phyloP scores from a whole-genome alignment of 2,113 vertebrate genomes.

The Notothenia rossii region DNA sequence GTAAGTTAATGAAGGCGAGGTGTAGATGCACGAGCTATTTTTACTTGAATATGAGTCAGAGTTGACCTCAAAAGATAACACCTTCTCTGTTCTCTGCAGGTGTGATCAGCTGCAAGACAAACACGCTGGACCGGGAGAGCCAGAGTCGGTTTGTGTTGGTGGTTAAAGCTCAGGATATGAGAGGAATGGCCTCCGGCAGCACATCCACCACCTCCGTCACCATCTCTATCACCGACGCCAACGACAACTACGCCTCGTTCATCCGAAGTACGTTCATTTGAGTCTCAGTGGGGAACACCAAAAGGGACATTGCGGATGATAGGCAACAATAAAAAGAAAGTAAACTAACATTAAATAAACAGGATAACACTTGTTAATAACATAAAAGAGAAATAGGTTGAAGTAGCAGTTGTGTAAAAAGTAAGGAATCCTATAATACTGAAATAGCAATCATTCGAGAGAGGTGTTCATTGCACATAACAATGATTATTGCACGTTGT shows the following conservation, averaged over 20 bases:
- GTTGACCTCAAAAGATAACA: conserved; percentile 40
- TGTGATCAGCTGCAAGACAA: conserved; percentile 82
- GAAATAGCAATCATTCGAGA: too few relatives aligned
- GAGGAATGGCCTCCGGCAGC: conserved; percentile 75
- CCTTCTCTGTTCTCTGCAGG: conserved; percentile 66
- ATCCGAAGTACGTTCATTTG: conserved; percentile 80
- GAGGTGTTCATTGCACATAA: too few relatives aligned
- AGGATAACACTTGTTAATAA: too few relatives aligned
- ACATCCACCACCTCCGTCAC: conserved; percentile 87
- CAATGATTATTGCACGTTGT: too few relatives aligned
- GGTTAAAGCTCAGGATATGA: conserved; percentile 89
- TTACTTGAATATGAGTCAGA: conserved; percentile 38
- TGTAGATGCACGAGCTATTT: conserved; percentile 14
- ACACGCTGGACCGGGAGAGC: conserved; percentile 89
- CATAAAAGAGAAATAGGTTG: too few relatives aligned
- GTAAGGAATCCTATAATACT: too few relatives aligned
- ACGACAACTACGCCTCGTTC: conserved; percentile 93
- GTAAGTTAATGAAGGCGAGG: background rate
- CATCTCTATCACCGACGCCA: conserved; percentile 88
- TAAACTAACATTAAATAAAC: too few relatives aligned
- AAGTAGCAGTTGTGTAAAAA: too few relatives aligned
- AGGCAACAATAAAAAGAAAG: too few relatives aligned
- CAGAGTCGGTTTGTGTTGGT: conserved; percentile 85
- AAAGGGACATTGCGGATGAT: too few relatives aligned
- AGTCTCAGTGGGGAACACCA: too few relatives aligned